Conservation (phyloP, 1,140 invertebrate species). For the Eurosta solidaginis region DNA sequence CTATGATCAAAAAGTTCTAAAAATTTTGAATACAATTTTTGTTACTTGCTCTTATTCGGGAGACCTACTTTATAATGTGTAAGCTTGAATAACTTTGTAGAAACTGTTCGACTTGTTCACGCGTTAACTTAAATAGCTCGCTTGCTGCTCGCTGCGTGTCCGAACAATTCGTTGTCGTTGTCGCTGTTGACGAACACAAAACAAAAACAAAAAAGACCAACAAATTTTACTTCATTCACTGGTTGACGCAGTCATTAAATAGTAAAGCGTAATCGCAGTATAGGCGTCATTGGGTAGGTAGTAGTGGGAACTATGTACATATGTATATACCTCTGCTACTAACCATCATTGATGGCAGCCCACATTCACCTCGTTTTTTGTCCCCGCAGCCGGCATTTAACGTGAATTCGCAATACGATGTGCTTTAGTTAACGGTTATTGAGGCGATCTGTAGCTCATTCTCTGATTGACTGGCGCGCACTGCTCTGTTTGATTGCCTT, state of each 20-base stretch:
- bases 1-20: too few relatives aligned
- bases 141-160: background rate
- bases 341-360: background rate
- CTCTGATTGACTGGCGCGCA: constrained; percentile 16
- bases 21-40: too few relatives aligned
- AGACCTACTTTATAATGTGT: too few relatives aligned
- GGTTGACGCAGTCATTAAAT: background rate
- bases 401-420: background rate
- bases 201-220: background rate
- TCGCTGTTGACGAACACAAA: background rate
- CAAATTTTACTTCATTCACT: too few relatives aligned
- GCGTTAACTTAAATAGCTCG: constrained; percentile 12
- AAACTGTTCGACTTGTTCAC: background rate
- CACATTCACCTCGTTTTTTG: background rate
- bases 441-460: background rate
- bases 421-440: background rate
- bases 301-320: too few relatives aligned
- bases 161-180: background rate
- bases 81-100: background rate
- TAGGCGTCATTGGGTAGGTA: background rate
- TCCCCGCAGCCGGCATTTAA: background rate
- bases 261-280: background rate
- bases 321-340: too few relatives aligned
- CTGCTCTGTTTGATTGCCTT: background rate
- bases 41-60: too few relatives aligned